These are phyloP conservation scores for Mesitornis unicolor DNA, from an alignment of 2,113 vertebrate species.

Conservation along the genomic window DNA sequence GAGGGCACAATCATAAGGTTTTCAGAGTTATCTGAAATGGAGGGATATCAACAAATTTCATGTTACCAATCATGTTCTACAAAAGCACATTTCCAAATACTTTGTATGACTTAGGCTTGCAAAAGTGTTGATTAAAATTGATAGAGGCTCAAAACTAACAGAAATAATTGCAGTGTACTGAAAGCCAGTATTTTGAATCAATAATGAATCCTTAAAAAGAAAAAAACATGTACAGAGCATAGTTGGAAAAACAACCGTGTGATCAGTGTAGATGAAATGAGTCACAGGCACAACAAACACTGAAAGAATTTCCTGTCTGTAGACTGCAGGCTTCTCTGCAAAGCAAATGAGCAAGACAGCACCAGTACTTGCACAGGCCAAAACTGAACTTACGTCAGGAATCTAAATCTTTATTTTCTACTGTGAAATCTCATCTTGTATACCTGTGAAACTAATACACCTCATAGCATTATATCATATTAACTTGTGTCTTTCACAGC, in stretches of 20 bases:
- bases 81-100: neutral
- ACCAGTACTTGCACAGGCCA: neutral
- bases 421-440: neutral
- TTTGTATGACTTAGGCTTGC: neutral
- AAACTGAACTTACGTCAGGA: neutral
- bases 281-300: conserved; percentile 74
- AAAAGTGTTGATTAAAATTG: neutral
- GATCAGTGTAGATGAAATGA: conserved; percentile 73
- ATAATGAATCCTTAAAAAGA: neutral
- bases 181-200: neutral
- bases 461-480: neutral
- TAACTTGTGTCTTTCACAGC: neutral
- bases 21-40: neutral
- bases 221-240: neutral
- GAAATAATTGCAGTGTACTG: neutral
- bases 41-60: neutral
- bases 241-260: conserved; percentile 67
- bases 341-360: conserved; percentile 51
- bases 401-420: neutral
- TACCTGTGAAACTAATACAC: neutral
- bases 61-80: neutral
- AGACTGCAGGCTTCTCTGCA: conserved; percentile 55
- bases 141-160: neutral
- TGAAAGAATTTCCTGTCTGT: conserved; percentile 79
- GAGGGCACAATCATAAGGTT: neutral